Percentiles rank a stretch among this genome's conserved stretches.
phyloP scores from a whole-genome alignment of 2,113 vertebrate genomes.

The Perca schrenkii region DNA sequence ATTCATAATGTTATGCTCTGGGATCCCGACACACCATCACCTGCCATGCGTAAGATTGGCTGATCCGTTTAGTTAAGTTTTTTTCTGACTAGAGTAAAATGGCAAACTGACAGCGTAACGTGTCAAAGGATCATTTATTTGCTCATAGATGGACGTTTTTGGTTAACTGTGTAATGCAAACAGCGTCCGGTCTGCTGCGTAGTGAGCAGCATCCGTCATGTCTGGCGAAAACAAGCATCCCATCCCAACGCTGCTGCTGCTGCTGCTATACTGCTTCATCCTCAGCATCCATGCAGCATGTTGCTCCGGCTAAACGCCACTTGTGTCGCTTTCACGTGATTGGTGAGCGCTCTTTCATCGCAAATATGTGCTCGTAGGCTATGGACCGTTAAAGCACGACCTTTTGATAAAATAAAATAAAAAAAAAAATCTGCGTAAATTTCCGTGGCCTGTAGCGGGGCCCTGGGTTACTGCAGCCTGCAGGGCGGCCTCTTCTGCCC shows the following conservation, averaged over 20 bases:
- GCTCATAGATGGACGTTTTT: background rate
- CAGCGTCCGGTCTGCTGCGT: conserved; percentile 69
- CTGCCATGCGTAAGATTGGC: conserved; percentile 41
- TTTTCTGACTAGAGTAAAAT: background rate
- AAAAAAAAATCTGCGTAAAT: background rate
- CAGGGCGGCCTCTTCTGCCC: conserved; percentile 64
- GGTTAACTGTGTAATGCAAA: conserved; percentile 8
- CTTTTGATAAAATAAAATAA: background rate
- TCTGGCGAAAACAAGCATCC: conserved; percentile 72
- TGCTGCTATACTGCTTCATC: conserved; percentile 52
- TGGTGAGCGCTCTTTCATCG: no score
- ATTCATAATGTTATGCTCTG: background rate
- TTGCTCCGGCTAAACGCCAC: conserved; percentile 27
- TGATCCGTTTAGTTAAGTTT: conserved; percentile 32
- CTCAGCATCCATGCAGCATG: conserved; percentile 67
- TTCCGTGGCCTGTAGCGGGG: conserved; percentile 62
- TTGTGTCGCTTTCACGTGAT: background rate
- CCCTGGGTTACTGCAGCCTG: conserved; percentile 66
- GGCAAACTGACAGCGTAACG: background rate
- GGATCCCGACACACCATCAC: conserved; percentile 36
- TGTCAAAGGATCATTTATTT: background rate
- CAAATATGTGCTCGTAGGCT: background rate
- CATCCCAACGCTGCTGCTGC: conserved; percentile 55
- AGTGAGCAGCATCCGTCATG: conserved; percentile 73
- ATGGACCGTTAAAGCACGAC: background rate